Evolutionary conservation across 2,888 invertebrate species (phyloP), one percentile per base, ranked within the genome.

Genomic region (Noctua fimbriata): DNA sequence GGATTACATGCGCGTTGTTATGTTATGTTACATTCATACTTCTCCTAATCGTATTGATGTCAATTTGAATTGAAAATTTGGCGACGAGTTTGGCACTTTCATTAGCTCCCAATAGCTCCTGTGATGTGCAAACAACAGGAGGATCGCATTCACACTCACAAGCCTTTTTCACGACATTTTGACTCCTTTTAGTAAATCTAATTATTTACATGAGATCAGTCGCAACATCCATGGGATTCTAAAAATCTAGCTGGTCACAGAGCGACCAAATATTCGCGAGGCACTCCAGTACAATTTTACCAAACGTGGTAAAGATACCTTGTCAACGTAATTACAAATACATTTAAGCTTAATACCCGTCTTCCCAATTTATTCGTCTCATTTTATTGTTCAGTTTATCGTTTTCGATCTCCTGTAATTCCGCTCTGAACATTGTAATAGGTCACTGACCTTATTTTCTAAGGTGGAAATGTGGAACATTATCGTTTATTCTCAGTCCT

Each of bases 341-440:
- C 18, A 65, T 78, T 83, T 49, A 52, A 70, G n/a, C 28, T n/a
- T 49, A 60, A 60, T 63, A 47, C 24, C 28, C 21, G 49, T 79
- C 44, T 71, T 47, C 21, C 18, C 55, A 67, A 67, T 78, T 83
- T 78, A 67, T 63, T 55, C 12, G 18, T 63, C 28, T 49, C n/a
- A 21, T 66, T 66, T 73, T 82, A 84, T 73, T 60, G 58, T 70
- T 73, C 6, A 16, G 58, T 32, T 84, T 73, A 79, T 73, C 66
- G 44, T 72, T 58, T 65, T 69, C 65, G 21, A 85, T 75, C 58
- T 65, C 52, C 63, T 73, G 10, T 58, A 75, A 84, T 73, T 73
- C 74, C 58, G 1, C 6, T 28, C 2, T 66, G 44, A 79, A 74
- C 32, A 65, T 21, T 55, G 6, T 67, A 84, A 72, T 58, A 72